Evolutionary conservation across 1,140 invertebrate genomes (phyloP), one percentile per base, ranked within the genome.

Genomic region (Cyclargus thomasi): DNA sequence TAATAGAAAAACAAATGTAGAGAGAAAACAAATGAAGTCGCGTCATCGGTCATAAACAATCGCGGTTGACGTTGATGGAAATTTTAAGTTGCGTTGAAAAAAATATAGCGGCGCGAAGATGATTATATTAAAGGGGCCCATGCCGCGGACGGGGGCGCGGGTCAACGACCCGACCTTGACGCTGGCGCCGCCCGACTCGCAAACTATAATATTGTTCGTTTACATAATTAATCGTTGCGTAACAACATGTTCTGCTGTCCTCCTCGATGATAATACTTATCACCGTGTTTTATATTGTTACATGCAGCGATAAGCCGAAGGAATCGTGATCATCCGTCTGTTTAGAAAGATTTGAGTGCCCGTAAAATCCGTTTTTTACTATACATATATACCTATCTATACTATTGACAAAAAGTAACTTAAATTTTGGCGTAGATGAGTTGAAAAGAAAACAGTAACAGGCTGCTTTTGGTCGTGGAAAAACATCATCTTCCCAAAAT

Each of bases 151-250:
- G 65, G 65, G 53, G 53, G 57, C 55, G 57, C 55, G 65, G 65
- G 55, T 66, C 65, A n/a, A 21, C 53, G 65, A 70, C 69, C 69
- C 69, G 69, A 70, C 69, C 69, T 70, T 70, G 69, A 62, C 64
- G 64, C 22, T 47, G 65, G 64, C 68, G 66, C 68, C 35, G 63
- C 10, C 14, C 10, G 39, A 47, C 39, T 47, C 39, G 65, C 57
- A 53, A 67, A 47, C 67, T 64, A 53, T 59, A 53, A 67, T 69
- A 69, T 68, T 74, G 59, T 68, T 67, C 67, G 59, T 53, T 39
- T 55, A 57, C 55, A 64, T 68, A 74, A 70, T 67, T 74, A 63
- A 74, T 70, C 70, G 53, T 71, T 67, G 66, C 65, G 66, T 62
- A 67, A 68, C 57, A 36, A 20, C 11, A 65, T 64, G 53, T 53